These are phyloP conservation scores for Steinernema scapterisci DNA, from an alignment of 2,888 invertebrate genomes.

Conservation along the genomic window DNA sequence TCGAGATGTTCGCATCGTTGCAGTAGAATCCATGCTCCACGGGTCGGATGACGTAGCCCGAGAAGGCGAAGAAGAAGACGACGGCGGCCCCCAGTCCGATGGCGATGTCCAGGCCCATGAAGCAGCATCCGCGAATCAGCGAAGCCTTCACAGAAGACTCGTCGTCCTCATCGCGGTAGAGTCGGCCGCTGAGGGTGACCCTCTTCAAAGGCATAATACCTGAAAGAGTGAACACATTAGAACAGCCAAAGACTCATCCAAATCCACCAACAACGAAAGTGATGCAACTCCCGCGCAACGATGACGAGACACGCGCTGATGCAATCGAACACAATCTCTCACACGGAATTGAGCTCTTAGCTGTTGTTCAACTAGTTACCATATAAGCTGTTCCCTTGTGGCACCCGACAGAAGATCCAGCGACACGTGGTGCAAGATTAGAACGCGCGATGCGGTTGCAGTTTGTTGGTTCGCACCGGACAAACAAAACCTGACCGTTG, in stretches of 20 bases:
- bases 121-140: not conserved
- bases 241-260: not conserved
- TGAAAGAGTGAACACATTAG: not conserved
- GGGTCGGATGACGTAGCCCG: slow-evolving; percentile 48
- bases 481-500: too few relatives aligned
- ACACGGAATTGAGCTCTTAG: slow-evolving; percentile 1
- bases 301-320: not conserved
- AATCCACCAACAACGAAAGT: not conserved
- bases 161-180: slow-evolving; percentile 1
- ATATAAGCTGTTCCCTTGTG: too few relatives aligned
- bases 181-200: slow-evolving; percentile 16
- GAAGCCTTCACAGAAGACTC: not conserved
- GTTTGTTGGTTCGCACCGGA: too few relatives aligned
- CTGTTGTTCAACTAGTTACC: too few relatives aligned
- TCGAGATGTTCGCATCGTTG: slow-evolving; percentile 85
- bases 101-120: slow-evolving; percentile 42
- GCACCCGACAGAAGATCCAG: too few relatives aligned
- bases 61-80: slow-evolving; percentile 48
- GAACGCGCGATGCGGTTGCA: too few relatives aligned
- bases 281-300: slow-evolving; percentile 1
- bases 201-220: slow-evolving; percentile 12
- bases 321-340: slow-evolving; percentile 17
- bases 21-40: slow-evolving; percentile 84
- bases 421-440: too few relatives aligned
- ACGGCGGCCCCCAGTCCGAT: slow-evolving; percentile 45